phyloP scores from a whole-genome alignment of 2,113 vertebrate species.

The Spea bombifrons region DNA sequence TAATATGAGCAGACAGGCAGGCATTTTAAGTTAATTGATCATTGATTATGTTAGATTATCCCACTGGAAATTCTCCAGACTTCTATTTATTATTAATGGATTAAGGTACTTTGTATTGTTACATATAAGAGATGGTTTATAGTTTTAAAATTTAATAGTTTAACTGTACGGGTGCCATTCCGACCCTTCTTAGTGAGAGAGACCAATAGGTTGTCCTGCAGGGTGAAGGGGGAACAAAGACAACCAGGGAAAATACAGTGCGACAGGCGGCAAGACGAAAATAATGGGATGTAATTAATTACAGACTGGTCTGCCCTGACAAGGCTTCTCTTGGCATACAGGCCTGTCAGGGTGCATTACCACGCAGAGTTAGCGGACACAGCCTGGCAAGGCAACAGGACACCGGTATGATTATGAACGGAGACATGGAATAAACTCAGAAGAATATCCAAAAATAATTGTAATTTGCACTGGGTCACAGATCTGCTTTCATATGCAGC shows the following conservation, averaged over 20 bases:
- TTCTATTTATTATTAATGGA: slow-evolving; percentile 29
- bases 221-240: background rate
- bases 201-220: background rate
- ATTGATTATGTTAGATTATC: slow-evolving; percentile 36
- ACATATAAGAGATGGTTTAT: background rate
- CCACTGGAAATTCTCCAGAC: slow-evolving; percentile 22
- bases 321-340: slow-evolving; percentile 22
- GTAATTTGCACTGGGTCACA: background rate
- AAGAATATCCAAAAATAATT: background rate
- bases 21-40: slow-evolving; percentile 43
- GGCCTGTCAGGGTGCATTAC: slow-evolving; percentile 34
- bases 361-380: slow-evolving; percentile 15
- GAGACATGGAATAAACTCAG: background rate
- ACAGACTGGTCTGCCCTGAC: slow-evolving; percentile 36
- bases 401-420: background rate
- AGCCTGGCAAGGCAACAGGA: slow-evolving; percentile 26
- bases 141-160: background rate
- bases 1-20: slow-evolving; percentile 35
- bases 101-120: background rate
- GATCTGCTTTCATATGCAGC: background rate
- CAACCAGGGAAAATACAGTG: slow-evolving; percentile 11
- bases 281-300: slow-evolving; percentile 42
- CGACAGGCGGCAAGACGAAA: slow-evolving; percentile 27
- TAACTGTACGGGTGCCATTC: background rate
- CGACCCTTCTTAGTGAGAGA: background rate